Base-by-base conservation (phyloP, 2,888 invertebrate genomes). In the Caenorhabditis wallacei region DNA sequence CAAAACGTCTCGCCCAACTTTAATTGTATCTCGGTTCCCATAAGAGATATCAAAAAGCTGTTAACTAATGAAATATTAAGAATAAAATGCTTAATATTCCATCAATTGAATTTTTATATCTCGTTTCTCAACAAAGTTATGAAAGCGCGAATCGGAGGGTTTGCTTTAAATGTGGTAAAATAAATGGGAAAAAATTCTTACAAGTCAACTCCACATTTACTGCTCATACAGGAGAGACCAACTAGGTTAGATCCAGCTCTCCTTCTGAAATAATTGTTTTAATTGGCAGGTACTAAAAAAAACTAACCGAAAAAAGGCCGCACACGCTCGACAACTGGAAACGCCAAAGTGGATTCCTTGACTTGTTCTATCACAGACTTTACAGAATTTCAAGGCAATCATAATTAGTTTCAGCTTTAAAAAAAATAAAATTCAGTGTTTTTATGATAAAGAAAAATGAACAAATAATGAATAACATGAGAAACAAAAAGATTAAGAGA, bases 291-390 rank as follows among this genome's bases (percentile, higher is more conserved):
- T 13, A 4, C 13, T 40, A 10, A 4, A 40, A 30, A 13, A 40
- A 68, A 68, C 68, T 40, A 8, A 69, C 69, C 69, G 22, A 20
- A 70, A 70, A 59, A 70, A 71, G 2, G 71, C 71, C 1, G 71
- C 59, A 61, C 71, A 71, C 11, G 71, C 71, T 61, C 71, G 30
- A 61, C 71, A 71, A 71, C 71, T 71, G 24, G 59, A 30, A 22
- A 71, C 71, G 10, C 71, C 71, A 51, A 71, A 71, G 53, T 71
- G 71, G 18, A 71, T 48, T 1, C 71, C 71, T 22, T 71, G 71
- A 20, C 57, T 57, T 40, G 8, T 22, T 13, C 53, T 35, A 22
- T 59, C 51, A 24, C 71, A 71, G 8, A 71, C 20, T 71, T 61
- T 71, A 26, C 71, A 71, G n/a, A 48, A 48, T 37, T 70, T 43